Conservation (phyloP, 92 coral and sea anemone genomes). For the Parazoanthus atlanticus region DNA sequence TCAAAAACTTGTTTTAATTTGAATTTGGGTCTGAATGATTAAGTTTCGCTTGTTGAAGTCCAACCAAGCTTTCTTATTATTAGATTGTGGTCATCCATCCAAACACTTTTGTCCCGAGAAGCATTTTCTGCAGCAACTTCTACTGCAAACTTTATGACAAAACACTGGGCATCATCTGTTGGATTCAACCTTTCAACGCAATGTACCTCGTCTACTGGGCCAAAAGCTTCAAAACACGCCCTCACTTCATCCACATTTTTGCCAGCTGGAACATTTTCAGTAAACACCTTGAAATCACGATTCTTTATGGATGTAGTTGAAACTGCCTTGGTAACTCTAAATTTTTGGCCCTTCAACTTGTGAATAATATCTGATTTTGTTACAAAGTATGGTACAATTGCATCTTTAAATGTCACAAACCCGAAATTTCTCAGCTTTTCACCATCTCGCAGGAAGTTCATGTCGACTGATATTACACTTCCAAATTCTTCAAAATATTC, state of each 20-base stretch:
- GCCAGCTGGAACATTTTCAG: conserved; percentile 63
- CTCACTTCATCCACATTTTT: conserved; percentile 37
- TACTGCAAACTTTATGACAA: conserved; percentile 48
- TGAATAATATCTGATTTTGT: conserved; percentile 37
- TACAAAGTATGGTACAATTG: conserved; percentile 37
- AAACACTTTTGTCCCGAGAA: conserved; percentile 7
- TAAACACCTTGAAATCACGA: conserved; percentile 60
- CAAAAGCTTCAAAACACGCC: conserved; percentile 53
- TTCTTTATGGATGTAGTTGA: conserved; percentile 29
- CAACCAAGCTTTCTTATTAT: conserved; percentile 66
- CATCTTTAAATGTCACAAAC: conserved; percentile 57
- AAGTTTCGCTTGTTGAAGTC: conserved; percentile 28
- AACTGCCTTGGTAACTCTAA: conserved; percentile 56
- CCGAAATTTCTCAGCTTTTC: conserved; percentile 48
- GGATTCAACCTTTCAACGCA: conserved; percentile 47
- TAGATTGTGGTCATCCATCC: conserved; percentile 44
- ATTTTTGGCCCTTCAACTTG: conserved; percentile 42
- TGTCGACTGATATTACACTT: conserved; percentile 48
- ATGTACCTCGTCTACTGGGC: conserved; percentile 38
- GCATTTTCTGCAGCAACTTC: conserved; percentile 43
- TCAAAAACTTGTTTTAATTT: not conserved
- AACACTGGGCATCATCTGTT: conserved; percentile 51
- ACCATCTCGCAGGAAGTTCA: conserved; percentile 53
- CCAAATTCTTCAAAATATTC: conserved; percentile 64
- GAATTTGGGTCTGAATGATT: not conserved